Evolutionary conservation across 2,888 invertebrate species (phyloP), one percentile per base, ranked within the genome.

Genomic region (Lagria hirta): DNA sequence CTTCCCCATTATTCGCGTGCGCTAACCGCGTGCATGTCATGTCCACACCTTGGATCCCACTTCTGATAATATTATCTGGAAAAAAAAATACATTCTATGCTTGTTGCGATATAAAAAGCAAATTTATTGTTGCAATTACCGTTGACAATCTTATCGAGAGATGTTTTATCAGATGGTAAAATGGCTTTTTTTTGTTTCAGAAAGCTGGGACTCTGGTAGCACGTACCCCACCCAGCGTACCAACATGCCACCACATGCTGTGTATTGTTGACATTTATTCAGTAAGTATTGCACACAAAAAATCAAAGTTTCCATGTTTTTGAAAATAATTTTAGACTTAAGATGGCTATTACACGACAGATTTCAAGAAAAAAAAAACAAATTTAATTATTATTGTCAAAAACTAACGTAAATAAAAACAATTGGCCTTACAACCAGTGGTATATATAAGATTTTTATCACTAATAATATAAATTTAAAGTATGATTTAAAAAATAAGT

Each of bases 261-360:
- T 57, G 58, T 60, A 61, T 51, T 66, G 66, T 65, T 65, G 65
- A 66, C 65, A 64, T 59, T 62, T 58, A 60, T 61, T 58, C 54
- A 51, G 65, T 66, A 58, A 64, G 65, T 64, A 60, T 26, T 32
- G 24, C n/a, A 18, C 28, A 34, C 33, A 38, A 7, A 34, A 34
- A 34, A 34, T 28, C n/a, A n/a, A n/a, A n/a, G n/a, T n/a, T n/a
- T n/a, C n/a, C n/a, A n/a, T n/a, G n/a, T n/a, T n/a, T n/a, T n/a
- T n/a, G n/a, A n/a, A n/a, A n/a, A n/a, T n/a, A n/a, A n/a, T n/a
- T n/a, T n/a, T n/a, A n/a, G n/a, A n/a, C n/a, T n/a, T n/a, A n/a
- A n/a, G n/a, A n/a, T n/a, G n/a, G n/a, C n/a, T n/a, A n/a, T n/a
- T n/a, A n/a, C n/a, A n/a, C n/a, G n/a, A n/a, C n/a, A n/a, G n/a